These are phyloP conservation scores for Ameiurus melas DNA, from an alignment of 2,113 vertebrate species.

Conservation along the genomic window DNA sequence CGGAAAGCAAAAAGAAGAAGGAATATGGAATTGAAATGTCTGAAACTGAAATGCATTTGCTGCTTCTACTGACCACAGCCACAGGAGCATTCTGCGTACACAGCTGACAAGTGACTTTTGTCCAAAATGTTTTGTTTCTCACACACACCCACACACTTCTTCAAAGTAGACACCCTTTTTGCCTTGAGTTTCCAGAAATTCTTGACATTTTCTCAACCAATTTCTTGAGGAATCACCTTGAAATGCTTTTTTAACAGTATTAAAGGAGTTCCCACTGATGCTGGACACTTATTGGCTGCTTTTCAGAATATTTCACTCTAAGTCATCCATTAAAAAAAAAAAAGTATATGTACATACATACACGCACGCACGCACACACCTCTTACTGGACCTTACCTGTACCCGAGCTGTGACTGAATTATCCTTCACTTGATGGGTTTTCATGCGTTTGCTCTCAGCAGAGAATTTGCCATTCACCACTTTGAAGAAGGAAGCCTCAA, in stretches of 20 bases:
- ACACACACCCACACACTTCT: too few species aligned
- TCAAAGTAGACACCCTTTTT: too few species aligned
- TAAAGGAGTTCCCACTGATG: too few species aligned
- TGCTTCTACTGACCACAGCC: background rate
- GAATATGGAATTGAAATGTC: background rate
- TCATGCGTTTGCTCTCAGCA: constrained; percentile 74
- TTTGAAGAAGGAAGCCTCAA: constrained; percentile 73
- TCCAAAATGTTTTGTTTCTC: background rate
- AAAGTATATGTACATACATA: background rate
- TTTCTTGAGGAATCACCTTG: too few species aligned
- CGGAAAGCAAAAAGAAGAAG: background rate
- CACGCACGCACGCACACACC: background rate
- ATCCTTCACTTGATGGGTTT: constrained; percentile 83
- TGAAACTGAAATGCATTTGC: background rate
- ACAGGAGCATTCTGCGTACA: background rate
- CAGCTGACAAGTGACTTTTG: background rate
- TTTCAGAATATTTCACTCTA: too few species aligned
- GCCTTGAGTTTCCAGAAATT: too few species aligned
- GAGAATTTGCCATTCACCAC: constrained; percentile 85
- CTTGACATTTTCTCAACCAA: too few species aligned
- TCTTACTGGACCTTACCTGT: constrained; percentile 59
- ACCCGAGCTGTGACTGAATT: constrained; percentile 77
- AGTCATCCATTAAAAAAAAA: too few species aligned
- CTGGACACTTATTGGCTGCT: too few species aligned
- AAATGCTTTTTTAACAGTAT: too few species aligned